phyloP scores from a whole-genome alignment of 2,113 vertebrate species.

The Recurvirostra avosetta region DNA sequence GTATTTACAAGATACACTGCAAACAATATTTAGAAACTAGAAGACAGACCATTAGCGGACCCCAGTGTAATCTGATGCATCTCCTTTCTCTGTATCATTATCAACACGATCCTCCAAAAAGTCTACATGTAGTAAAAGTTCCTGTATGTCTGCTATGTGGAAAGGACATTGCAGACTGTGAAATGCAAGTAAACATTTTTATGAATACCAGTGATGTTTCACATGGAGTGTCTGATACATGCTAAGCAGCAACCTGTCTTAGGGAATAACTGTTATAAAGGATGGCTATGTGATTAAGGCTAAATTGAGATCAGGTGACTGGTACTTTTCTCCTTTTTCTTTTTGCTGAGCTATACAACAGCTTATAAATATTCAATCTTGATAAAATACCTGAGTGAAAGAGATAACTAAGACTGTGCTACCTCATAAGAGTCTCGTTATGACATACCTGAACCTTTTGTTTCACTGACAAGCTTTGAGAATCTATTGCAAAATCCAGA shows the following conservation, averaged over 20 bases:
- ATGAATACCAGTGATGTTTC: neutral
- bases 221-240: neutral
- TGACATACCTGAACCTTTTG: neutral
- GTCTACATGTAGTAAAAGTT: neutral
- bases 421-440: neutral
- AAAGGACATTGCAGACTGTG: neutral
- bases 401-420: neutral
- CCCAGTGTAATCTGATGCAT: neutral
- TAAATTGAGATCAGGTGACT: neutral
- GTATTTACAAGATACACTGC: neutral
- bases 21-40: neutral
- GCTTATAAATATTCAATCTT: slow-evolving; percentile 3
- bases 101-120: neutral
- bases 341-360: neutral
- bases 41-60: neutral
- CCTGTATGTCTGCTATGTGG: neutral
- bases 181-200: neutral
- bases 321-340: neutral
- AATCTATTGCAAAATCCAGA: neutral
- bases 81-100: neutral
- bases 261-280: neutral
- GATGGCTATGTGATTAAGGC: neutral
- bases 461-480: neutral
- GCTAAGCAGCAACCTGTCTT: neutral
- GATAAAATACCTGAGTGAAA: slow-evolving; percentile 3